Base-by-base conservation (phyloP, 1,140 invertebrate genomes). In the Ladona fulva region DNA sequence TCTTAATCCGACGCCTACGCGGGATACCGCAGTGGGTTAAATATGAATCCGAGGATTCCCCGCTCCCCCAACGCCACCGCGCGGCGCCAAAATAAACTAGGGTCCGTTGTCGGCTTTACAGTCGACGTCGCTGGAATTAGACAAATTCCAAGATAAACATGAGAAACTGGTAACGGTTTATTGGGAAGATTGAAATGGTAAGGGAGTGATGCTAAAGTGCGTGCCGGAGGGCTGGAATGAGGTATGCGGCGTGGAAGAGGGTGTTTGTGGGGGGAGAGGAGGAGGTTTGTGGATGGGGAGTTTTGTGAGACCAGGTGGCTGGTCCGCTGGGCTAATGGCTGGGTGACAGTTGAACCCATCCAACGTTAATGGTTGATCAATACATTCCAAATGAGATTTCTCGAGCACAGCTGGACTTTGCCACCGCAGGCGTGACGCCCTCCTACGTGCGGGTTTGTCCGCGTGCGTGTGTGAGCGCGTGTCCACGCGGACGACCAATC, bases 91-190 rank as follows among this genome's bases (percentile, higher is more conserved):
- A 66, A 66, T 66, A 66, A 66, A 66, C 52, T 22, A 66, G 52
- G 14, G 52, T 16, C 14, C 52, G 12, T 3, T 66, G 1, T 12
- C n/a, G 44, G 44, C 44, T 19, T 52, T 52, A 19, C 44, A 52
- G 44, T 52, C 44, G 19, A 19, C 3, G 52, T 66, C 52, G 44
- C 44, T 52, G 52, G 52, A 66, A 66, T 66, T 66, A 66, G 52
- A 66, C 52, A 66, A 66, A 66, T 66, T 66, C 52, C 52, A 66
- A 66, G 52, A 66, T 66, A 66, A 66, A 66, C 52, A 66, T 66
- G 52, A 66, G 52, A 12, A 66, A 66, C 52, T 37, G 29, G 52
- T 66, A 66, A 66, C 52, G 52, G 52, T 66, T 66, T 66, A 66
- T 66, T 66, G 52, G 52, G 52, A 66, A 66, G 52, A 66, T 66